A percentile compares a stretch with the other conserved stretches of the same genome.
Evolutionary conservation across 2,888 invertebrate genomes (phyloP).

Genomic region (Thymelicus acteon): DNA sequence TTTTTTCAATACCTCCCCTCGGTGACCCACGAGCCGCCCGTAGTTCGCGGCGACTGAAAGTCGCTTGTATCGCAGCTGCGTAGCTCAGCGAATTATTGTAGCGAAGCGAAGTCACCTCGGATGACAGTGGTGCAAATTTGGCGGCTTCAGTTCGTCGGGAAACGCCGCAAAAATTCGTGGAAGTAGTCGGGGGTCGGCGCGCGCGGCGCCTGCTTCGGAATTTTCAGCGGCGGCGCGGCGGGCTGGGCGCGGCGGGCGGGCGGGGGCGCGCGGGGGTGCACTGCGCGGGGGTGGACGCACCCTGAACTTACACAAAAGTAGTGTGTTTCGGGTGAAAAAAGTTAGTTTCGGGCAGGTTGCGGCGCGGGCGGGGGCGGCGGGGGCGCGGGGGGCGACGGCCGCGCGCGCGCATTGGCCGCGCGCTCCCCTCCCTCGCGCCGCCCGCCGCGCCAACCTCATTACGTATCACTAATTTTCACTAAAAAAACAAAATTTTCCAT

Average conservation of each 20-base stretch:
- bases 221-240: slow-evolving; percentile 60
- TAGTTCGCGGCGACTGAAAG: background rate
- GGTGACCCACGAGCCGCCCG: background rate
- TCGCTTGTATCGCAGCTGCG: background rate
- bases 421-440: slow-evolving; percentile 50
- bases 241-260: slow-evolving; percentile 1
- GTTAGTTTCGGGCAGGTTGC: slow-evolving; percentile 56
- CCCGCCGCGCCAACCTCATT: slow-evolving; percentile 40
- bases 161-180: slow-evolving; percentile 54
- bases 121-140: too few relatives aligned
- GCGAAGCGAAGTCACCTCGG: too few relatives aligned
- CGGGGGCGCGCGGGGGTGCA: slow-evolving; percentile 43
- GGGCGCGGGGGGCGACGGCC: slow-evolving; percentile 59
- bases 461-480: too few relatives aligned
- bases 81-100: background rate
- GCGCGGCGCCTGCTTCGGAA: slow-evolving; percentile 60
- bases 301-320: slow-evolving; percentile 74
- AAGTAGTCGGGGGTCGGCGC: slow-evolving; percentile 48
- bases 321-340: slow-evolving; percentile 60
- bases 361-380: slow-evolving; percentile 53
- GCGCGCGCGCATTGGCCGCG: slow-evolving; percentile 71
- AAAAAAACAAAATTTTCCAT: too few relatives aligned
- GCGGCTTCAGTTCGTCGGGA: slow-evolving; percentile 20
- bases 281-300: slow-evolving; percentile 67
- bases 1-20: background rate